phyloP scores from a whole-genome alignment of 2,113 vertebrate species.

The Pteronura brasiliensis region DNA sequence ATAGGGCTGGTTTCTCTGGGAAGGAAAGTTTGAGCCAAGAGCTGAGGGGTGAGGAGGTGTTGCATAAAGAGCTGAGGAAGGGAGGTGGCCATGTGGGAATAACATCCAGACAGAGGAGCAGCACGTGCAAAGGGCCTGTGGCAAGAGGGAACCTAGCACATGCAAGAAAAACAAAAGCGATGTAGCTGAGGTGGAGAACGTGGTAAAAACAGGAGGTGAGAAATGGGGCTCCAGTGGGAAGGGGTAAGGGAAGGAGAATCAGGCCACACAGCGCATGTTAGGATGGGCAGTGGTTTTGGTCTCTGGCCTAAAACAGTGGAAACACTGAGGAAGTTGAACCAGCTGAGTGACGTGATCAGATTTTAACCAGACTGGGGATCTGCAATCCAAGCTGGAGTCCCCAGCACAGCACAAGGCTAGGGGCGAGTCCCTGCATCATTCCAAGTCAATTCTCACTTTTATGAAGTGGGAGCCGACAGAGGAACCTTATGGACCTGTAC shows the following conservation, averaged over 20 bases:
- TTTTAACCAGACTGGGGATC: background rate
- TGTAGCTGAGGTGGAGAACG: background rate
- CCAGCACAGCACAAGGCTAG: fast-evolving
- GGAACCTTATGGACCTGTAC: background rate
- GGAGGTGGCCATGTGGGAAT: background rate
- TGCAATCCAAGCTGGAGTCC: too few relatives aligned
- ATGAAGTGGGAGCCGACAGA: background rate
- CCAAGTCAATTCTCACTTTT: background rate
- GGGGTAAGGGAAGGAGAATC: background rate
- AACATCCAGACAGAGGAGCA: background rate
- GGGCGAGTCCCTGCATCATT: background rate
- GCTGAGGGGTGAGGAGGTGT: background rate
- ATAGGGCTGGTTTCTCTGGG: background rate
- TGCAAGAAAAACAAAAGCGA: background rate
- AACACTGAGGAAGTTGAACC: background rate
- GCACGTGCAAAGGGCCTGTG: background rate
- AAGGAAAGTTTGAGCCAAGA: background rate
- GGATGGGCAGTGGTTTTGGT: background rate
- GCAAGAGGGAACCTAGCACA: background rate
- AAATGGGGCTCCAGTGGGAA: background rate
- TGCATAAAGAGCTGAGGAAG: background rate
- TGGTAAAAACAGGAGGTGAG: background rate
- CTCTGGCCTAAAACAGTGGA: background rate
- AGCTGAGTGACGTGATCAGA: background rate
- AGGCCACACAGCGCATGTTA: background rate